Percentiles rank a stretch among this genome's conserved stretches.
Evolutionary conservation across 2,888 invertebrate genomes (phyloP).

Genomic region (Cephus spinipes): DNA sequence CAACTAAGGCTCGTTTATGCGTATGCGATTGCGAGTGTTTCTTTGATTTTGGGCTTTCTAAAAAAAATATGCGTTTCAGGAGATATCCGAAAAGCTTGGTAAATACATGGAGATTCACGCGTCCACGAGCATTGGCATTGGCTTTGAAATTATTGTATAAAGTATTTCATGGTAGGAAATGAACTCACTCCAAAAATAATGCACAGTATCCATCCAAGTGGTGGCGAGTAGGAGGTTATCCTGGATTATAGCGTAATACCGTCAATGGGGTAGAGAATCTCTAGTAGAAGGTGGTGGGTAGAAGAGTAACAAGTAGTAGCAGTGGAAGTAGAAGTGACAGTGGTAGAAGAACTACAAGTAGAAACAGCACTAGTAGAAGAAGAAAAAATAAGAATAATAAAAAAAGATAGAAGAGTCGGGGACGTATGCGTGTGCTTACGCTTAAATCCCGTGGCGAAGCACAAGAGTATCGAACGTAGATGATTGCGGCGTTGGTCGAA

Average conservation of each 20-base stretch:
- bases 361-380: background rate
- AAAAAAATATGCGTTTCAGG: background rate
- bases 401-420: constrained; percentile 16
- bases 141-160: background rate
- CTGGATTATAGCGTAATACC: constrained; percentile 30
- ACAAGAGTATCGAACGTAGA: background rate
- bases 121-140: background rate
- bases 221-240: constrained; percentile 38
- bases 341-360: constrained; percentile 3
- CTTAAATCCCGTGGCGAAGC: background rate
- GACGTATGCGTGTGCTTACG: constrained; percentile 6
- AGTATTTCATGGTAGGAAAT: constrained; percentile 11
- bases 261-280: constrained; percentile 13
- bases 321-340: constrained; percentile 3
- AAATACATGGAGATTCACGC: background rate
- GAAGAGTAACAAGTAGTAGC: constrained; percentile 12
- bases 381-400: background rate
- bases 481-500: background rate
- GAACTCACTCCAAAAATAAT: constrained; percentile 66
- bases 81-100: background rate
- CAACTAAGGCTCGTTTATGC: background rate
- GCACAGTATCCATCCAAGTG: constrained; percentile 66
- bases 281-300: constrained; percentile 4
- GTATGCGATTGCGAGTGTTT: background rate
- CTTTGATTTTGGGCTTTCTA: background rate